Evolutionary conservation across 1,140 invertebrate genomes (phyloP).

Genomic region (Megalonaias nervosa): DNA sequence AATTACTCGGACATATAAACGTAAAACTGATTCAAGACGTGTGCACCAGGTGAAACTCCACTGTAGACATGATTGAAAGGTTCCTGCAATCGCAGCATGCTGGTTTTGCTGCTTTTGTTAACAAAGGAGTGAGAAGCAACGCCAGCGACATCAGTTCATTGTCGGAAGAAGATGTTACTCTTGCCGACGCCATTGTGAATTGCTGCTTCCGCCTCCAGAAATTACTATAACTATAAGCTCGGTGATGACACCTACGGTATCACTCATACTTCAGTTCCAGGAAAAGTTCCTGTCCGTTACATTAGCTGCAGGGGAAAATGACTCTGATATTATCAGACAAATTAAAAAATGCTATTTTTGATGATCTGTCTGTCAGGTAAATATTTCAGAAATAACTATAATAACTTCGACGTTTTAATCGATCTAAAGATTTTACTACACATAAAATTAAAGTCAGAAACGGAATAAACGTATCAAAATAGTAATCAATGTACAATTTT

Average conservation of each 20-base stretch:
- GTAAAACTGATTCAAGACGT: constrained; percentile 20
- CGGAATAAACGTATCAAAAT: too few relatives aligned
- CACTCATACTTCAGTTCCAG: constrained; percentile 5
- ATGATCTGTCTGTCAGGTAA: not conserved
- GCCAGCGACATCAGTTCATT: not conserved
- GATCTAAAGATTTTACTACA: too few relatives aligned
- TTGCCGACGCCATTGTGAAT: constrained; percentile 6
- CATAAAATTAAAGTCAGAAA: too few relatives aligned
- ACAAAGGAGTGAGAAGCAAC: not conserved
- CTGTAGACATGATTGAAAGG: constrained; percentile 17
- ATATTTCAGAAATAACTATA: not conserved
- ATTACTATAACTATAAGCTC: not conserved
- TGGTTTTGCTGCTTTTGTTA: constrained; percentile 3
- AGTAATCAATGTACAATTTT: too few relatives aligned
- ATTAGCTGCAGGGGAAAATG: not conserved
- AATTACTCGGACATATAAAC: constrained; percentile 3
- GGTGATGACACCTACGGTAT: constrained; percentile 5
- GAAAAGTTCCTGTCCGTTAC: not conserved
- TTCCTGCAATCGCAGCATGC: constrained; percentile 15
- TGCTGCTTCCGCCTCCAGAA: not conserved
- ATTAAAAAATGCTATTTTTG: not conserved
- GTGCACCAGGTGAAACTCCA: constrained; percentile 14
- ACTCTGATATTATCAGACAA: constrained; percentile 1
- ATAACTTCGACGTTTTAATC: too few relatives aligned
- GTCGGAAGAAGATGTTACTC: not conserved